Base-by-base conservation (phyloP, 2,888 invertebrate species). In the Melanostoma mellinum region DNA sequence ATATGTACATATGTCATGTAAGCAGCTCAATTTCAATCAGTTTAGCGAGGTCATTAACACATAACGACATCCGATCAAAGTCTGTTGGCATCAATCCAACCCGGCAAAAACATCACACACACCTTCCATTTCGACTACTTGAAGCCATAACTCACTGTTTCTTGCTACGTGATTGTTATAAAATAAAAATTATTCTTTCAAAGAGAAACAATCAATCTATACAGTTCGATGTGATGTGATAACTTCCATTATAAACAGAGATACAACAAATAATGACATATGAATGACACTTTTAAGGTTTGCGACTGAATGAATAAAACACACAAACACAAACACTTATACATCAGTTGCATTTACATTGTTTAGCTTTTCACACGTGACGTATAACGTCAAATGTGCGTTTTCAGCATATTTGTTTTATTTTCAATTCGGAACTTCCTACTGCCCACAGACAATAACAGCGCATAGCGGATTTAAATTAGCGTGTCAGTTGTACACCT, bases 371-470 rank as follows among this genome's bases (percentile, higher is more conserved):
- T 4, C 38, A 8, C 36, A 61, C 46, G n/a, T 61, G 48, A 60
- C 32, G 3, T 6, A 20, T 60, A 60, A 60, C 46, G 50, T 44
- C 30, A 53, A 52, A 38, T 40, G 53, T 46, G 53, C 42, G 20
- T 48, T 10, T 61, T 60, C 40, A 32, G 32, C 8, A 56, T 46
- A 48, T 60, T 50, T 38, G 6, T 76, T 40, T 58, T 36, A 20
- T 1, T 48, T 60, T 9, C 20, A 5, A 48, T 60, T 50, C 36
- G 6, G 9, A 52, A 77, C 61, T 82, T 63, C 73, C 81, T 72
- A 67, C 53, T 71, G 60, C 33, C 60, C 20, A 20, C 20, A 20
- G 36, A 36, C 36, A 61, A n/a, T n/a, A n/a, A 48, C 44, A 46
- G 48, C 46, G 20, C 36, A 8, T 36, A 48, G 48, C 48, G 36